These are phyloP conservation scores for Henricia sp. DNA, from an alignment of 53 echinoderm and acorn worm genomes.

Conservation along the genomic window DNA sequence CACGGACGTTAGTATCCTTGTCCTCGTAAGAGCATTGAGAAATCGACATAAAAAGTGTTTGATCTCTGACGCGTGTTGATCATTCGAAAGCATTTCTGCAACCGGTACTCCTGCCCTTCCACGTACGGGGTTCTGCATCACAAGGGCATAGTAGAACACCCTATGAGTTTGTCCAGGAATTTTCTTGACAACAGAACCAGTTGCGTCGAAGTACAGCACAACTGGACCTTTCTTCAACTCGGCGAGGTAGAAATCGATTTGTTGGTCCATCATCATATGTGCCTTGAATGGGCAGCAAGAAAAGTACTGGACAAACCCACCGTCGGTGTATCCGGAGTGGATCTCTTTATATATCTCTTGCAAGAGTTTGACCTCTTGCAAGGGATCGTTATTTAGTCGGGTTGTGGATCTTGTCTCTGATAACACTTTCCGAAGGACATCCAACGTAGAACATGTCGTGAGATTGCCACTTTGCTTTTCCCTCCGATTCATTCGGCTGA, in stretches of 20 bases:
- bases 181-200: conserved; percentile 62
- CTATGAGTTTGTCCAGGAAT: conserved; percentile 58
- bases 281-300: conserved; percentile 51
- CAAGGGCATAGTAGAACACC: conserved; percentile 56
- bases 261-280: conserved; percentile 49
- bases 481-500: conserved; percentile 1
- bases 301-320: conserved; percentile 63
- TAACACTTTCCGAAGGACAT: conserved; percentile 24
- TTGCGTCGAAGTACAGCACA: conserved; percentile 58
- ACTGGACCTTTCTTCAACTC: conserved; percentile 2
- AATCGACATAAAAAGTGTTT: conserved; percentile 54
- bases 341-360: conserved; percentile 31
- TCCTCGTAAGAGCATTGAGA: conserved; percentile 34
- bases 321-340: conserved; percentile 23
- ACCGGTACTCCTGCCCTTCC: conserved; percentile 62
- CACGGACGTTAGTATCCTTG: not conserved
- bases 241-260: conserved; percentile 33
- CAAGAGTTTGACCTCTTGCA: conserved; percentile 48
- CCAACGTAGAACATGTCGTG: conserved; percentile 27
- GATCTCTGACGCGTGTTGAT: conserved; percentile 63
- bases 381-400: conserved; percentile 13
- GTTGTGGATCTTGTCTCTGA: conserved; percentile 14
- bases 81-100: conserved; percentile 51
- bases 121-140: conserved; percentile 44
- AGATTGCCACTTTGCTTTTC: conserved; percentile 46